Evolutionary conservation across 2,113 vertebrate genomes (phyloP), one percentile per base, ranked within the genome.

Genomic region (Crotophaga sulcirostris): DNA sequence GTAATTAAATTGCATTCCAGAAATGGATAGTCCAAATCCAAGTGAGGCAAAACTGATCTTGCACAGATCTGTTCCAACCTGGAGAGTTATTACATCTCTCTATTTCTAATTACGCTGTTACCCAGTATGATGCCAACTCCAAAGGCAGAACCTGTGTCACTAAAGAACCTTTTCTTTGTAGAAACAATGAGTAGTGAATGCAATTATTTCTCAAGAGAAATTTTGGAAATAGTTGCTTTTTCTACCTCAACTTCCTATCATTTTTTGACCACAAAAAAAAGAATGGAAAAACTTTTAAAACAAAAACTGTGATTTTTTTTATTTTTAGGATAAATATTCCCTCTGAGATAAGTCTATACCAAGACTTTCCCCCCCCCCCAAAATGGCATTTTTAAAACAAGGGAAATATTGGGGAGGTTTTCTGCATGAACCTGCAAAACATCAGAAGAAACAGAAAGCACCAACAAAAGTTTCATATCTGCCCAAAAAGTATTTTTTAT

Each of bases 71-170:
- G 76, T 78, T 94, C 96, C 94, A 81, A 78, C 90, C 90, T 92
- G 94, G 90, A 95, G 96, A 93, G 96, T 90, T 89, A 94, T 95
- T 96, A 96, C 92, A 83, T 96, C 94, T 93, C 90, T 96, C 83
- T 8, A 54, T 93, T 97, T 92, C 85, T 96, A 96, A 97, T 97
- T 96, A 97, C 0, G 4, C 85, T 93, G 76, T 92, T 93, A 89
- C 93, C 83, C 96, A 95, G 92, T 95, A 24, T 96, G 93, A 90
- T 86, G 93, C 92, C 96, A 94, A 89, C 95, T 95, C 95, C 93
- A 97, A 96, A 97, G 96, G 93, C 94, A 96, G 88, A 96, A 95
- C 96, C 86, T 96, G 87, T 87, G 87, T 77, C 87, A 91, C 67
- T 85, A 93, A 94, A 86, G 82, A 89, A 92, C 79, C 76, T 87